A percentile compares a stretch with the other conserved stretches of the same genome.
Evolutionary conservation across 1,140 invertebrate species (phyloP).

Genomic region (Lepidurus couesii): DNA sequence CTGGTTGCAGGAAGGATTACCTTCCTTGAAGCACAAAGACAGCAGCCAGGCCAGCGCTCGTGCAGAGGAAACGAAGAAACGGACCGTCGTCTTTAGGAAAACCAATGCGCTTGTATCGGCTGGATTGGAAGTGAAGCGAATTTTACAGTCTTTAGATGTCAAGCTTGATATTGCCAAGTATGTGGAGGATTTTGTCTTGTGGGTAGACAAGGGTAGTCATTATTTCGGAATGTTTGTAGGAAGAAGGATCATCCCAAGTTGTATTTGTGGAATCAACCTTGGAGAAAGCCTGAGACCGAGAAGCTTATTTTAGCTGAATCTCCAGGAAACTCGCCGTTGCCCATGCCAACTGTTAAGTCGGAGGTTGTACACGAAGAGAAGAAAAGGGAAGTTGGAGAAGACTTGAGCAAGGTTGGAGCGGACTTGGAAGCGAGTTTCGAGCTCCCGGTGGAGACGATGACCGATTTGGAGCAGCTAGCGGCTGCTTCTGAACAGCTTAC

Average conservation of each 20-base stretch:
- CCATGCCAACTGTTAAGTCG: background rate
- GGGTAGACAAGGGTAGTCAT: slow-evolving; percentile 31
- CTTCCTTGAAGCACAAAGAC: slow-evolving; percentile 51
- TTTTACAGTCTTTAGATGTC: slow-evolving; percentile 50
- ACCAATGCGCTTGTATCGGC: slow-evolving; percentile 40
- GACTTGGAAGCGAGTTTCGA: background rate
- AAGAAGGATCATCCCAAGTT: slow-evolving; percentile 57
- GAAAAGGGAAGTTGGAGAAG: background rate
- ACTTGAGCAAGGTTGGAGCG: background rate
- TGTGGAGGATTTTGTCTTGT: slow-evolving; percentile 43
- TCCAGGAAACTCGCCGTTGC: background rate
- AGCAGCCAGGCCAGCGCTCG: slow-evolving; percentile 24
- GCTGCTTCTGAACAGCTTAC: background rate
- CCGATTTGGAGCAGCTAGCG: background rate
- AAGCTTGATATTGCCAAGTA: slow-evolving; percentile 72
- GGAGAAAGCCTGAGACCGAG: slow-evolving; percentile 46
- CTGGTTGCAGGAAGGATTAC: slow-evolving; percentile 73
- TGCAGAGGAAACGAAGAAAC: slow-evolving; percentile 25
- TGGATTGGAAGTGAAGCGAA: slow-evolving; percentile 38
- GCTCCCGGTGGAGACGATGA: background rate
- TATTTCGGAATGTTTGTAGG: slow-evolving; percentile 38
- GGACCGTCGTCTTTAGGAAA: slow-evolving; percentile 34
- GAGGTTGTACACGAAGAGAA: background rate
- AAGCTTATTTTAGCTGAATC: background rate
- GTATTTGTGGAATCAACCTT: slow-evolving; percentile 77